These are phyloP conservation scores for Andrena camellia DNA, from an alignment of 2,888 invertebrate genomes.

Conservation along the genomic window DNA sequence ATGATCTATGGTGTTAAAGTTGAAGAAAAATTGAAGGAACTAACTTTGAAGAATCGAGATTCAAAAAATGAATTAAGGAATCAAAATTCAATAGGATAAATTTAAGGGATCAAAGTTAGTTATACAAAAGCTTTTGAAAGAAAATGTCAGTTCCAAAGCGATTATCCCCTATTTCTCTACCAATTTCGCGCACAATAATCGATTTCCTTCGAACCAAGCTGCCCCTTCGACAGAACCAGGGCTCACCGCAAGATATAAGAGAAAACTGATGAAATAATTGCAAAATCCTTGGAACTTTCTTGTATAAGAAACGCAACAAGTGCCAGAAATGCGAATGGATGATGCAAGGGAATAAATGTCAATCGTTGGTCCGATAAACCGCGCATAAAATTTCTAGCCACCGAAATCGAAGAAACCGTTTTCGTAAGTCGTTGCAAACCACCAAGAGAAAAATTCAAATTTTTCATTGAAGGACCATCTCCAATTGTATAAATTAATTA, in stretches of 20 bases:
- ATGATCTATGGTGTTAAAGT: not conserved
- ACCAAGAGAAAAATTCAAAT: not conserved
- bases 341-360: constrained; percentile 58
- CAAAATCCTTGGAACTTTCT: constrained; percentile 67
- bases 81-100: too few species aligned
- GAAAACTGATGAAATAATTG: constrained; percentile 66
- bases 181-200: constrained; percentile 13
- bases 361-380: constrained; percentile 23
- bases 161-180: not conserved
- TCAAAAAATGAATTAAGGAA: too few species aligned
- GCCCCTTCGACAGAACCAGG: constrained; percentile 6
- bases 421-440: not conserved
- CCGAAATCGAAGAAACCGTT: constrained; percentile 4
- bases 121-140: not conserved
- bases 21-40: not conserved
- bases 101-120: too few species aligned
- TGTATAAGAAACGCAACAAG: constrained; percentile 53
- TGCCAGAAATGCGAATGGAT: constrained; percentile 62
- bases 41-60: not conserved
- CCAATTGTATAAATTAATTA: constrained; percentile 18
- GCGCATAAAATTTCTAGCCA: not conserved
- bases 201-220: constrained; percentile 25
- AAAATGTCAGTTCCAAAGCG: not conserved
- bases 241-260: constrained; percentile 45
- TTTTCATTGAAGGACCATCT: not conserved